Conservation (phyloP, 2,888 invertebrate species). For the Nudaria mundana region DNA sequence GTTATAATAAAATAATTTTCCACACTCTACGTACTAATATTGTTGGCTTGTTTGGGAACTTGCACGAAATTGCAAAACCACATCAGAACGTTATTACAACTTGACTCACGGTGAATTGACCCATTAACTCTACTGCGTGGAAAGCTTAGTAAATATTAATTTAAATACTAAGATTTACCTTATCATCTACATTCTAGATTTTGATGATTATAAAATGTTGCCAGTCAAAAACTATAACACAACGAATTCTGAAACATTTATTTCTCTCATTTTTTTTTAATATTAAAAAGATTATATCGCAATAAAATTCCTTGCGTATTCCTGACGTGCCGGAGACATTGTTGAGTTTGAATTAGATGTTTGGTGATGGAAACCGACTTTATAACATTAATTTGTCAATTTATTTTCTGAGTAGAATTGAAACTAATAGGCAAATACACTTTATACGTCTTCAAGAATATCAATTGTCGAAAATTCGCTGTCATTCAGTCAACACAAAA, state of each 20-base stretch:
- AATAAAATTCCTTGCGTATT: conserved; percentile 9
- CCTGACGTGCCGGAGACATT: not conserved
- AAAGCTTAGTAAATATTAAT: not conserved
- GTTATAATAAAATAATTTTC: not conserved
- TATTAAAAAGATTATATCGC: no score
- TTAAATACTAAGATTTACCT: no score
- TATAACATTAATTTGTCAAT: no score
- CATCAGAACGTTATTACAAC: conserved; percentile 15
- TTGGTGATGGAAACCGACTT: conserved; percentile 3
- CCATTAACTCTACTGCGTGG: conserved; percentile 2
- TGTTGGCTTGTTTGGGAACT: conserved; percentile 16
- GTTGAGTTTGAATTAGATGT: not conserved
- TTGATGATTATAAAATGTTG: not conserved
- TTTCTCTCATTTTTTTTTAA: not conserved
- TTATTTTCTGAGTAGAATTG: no score
- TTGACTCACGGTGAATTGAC: conserved; percentile 12
- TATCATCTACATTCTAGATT: no score
- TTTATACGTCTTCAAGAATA: not conserved
- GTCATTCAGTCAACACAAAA: no score
- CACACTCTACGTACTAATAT: conserved; percentile 4
- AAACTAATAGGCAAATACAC: not conserved
- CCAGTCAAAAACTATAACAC: not conserved
- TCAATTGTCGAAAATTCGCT: not conserved
- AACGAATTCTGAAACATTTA: not conserved
- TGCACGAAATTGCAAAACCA: conserved; percentile 19